These are phyloP conservation scores for Pempheris klunzingeri DNA, from an alignment of 2,797 vertebrate genomes.

Conservation along the genomic window DNA sequence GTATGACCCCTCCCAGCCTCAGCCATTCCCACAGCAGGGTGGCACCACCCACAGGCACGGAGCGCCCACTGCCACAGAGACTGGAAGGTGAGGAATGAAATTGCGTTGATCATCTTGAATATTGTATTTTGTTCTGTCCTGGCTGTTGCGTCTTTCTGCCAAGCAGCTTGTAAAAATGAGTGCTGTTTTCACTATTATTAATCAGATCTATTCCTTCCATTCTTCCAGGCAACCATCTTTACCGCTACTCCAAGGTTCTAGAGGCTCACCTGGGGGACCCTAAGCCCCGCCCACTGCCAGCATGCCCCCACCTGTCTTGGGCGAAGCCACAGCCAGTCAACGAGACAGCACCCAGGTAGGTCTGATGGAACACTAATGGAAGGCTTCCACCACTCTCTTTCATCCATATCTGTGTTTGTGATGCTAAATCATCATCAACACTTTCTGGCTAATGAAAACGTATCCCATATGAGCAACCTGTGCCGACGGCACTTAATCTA, in stretches of 20 bases:
- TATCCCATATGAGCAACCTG: too few species aligned
- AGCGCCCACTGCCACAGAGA: constrained; percentile 89
- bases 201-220: background rate
- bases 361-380: constrained; percentile 5
- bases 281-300: constrained; percentile 94
- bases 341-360: constrained; percentile 96
- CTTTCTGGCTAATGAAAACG: too few species aligned
- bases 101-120: background rate
- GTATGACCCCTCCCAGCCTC: constrained; percentile 94
- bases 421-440: background rate
- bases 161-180: background rate
- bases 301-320: constrained; percentile 98
- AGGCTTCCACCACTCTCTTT: background rate
- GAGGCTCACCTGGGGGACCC: constrained; percentile 96
- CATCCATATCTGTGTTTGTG: background rate
- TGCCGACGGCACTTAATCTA: too few species aligned
- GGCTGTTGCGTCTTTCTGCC: background rate
- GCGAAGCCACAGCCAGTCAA: constrained; percentile 98
- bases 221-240: constrained; percentile 94
- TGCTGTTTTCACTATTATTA: background rate
- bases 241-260: constrained; percentile 97
- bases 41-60: constrained; percentile 87
- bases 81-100: constrained; percentile 90
- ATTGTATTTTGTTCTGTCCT: background rate
- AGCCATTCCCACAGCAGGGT: constrained; percentile 94